These are phyloP conservation scores for Latrodectus elegans DNA, from an alignment of 2,888 invertebrate species.

Conservation along the genomic window DNA sequence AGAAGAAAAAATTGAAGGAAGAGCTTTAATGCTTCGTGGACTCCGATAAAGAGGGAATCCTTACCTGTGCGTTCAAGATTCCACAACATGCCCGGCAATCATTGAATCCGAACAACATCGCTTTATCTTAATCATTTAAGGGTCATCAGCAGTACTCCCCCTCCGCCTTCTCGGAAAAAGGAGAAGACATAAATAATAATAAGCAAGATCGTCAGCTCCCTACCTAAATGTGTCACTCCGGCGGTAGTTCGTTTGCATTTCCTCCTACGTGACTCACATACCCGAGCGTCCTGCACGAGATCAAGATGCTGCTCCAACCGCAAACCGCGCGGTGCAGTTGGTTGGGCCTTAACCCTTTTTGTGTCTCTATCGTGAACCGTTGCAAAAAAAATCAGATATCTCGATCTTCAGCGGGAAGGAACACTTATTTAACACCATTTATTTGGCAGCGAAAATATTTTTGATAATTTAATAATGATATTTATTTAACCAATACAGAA, in stretches of 20 bases:
- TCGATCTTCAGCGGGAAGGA: too few relatives aligned
- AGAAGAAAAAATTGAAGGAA: not conserved
- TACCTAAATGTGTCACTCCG: constrained; percentile 34
- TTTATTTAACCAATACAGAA: too few relatives aligned
- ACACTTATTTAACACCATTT: too few relatives aligned
- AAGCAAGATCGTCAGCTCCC: constrained; percentile 8
- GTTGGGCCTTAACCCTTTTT: constrained; percentile 56
- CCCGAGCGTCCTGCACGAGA: not conserved
- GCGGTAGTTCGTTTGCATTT: constrained; percentile 42
- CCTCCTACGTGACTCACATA: constrained; percentile 63
- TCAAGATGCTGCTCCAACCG: not conserved
- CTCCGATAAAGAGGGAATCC: not conserved
- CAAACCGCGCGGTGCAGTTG: not conserved
- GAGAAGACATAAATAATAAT: not conserved
- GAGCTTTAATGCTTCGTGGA: not conserved
- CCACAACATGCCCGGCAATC: constrained; percentile 28
- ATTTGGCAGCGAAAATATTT: too few relatives aligned
- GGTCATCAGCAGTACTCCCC: not conserved
- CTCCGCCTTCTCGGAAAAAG: not conserved
- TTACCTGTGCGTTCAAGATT: not conserved
- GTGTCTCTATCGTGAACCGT: too few relatives aligned
- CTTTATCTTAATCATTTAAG: constrained; percentile 17
- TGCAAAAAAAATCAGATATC: too few relatives aligned
- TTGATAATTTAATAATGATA: too few relatives aligned
- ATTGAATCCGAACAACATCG: constrained; percentile 28